phyloP scores from a whole-genome alignment of 23 tunicate genomes.

The Halocynthia roretzi region DNA sequence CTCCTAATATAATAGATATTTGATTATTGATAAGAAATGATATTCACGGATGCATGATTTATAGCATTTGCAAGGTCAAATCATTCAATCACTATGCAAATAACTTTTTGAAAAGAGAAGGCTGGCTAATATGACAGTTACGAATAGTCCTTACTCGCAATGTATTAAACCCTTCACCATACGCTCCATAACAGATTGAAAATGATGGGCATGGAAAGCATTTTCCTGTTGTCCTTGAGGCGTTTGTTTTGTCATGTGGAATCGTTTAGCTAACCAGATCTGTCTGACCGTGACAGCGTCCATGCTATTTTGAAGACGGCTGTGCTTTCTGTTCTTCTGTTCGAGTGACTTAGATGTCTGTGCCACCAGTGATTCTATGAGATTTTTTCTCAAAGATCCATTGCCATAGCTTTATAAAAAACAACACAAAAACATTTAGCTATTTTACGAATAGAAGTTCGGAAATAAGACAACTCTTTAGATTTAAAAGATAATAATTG shows the following conservation, averaged over 20 bases:
- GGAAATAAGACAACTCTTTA: not conserved
- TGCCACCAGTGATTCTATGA: too few species aligned
- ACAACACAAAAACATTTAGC: too few species aligned
- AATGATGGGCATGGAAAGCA: constrained; percentile 63
- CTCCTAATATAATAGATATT: too few species aligned
- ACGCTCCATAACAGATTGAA: constrained; percentile 42
- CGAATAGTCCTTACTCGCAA: not conserved
- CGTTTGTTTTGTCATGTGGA: constrained; percentile 21
- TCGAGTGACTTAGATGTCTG: too few species aligned
- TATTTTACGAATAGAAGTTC: too few species aligned
- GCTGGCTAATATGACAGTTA: not conserved
- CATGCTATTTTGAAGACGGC: too few species aligned
- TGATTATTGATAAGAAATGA: too few species aligned
- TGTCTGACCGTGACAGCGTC: constrained; percentile 8
- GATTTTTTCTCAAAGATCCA: not conserved
- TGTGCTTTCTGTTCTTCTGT: too few species aligned
- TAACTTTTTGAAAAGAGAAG: not conserved
- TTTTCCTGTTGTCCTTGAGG: constrained; percentile 4
- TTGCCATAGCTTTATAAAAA: not conserved
- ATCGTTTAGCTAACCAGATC: constrained; percentile 62
- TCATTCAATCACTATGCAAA: too few species aligned
- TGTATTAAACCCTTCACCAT: constrained; percentile 23
- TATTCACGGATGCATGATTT: too few species aligned
- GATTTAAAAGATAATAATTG: not conserved
- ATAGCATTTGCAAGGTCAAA: too few species aligned